phyloP scores from a whole-genome alignment of 2,888 invertebrate species.

The Phyto melanocephala region DNA sequence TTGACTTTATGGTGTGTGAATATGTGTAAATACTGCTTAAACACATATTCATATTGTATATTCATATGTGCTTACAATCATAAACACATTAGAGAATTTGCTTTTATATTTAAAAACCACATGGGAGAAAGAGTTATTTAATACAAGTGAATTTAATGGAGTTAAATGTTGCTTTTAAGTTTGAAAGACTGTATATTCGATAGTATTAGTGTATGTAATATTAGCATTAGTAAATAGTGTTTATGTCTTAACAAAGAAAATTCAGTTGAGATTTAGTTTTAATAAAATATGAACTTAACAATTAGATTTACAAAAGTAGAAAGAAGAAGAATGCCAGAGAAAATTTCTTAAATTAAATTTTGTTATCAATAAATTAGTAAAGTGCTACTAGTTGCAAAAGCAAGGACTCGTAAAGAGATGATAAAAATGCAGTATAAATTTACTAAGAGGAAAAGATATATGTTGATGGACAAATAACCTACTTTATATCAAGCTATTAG shows the following conservation, averaged over 20 bases:
- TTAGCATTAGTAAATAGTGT: constrained; percentile 29
- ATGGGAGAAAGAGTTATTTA: constrained; percentile 23
- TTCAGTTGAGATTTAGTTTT: constrained; percentile 32
- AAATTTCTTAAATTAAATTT: too few species aligned
- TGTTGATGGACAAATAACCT: too few species aligned
- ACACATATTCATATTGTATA: too few species aligned
- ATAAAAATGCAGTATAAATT: too few species aligned
- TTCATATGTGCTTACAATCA: background rate
- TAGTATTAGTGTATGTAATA: background rate
- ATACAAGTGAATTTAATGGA: constrained; percentile 22
- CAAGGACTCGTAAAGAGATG: too few species aligned
- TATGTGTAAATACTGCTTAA: background rate
- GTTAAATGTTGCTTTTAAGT: background rate
- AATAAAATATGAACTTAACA: constrained; percentile 41
- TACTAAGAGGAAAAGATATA: too few species aligned
- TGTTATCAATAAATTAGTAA: too few species aligned
- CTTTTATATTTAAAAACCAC: constrained; percentile 27
- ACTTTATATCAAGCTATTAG: too few species aligned
- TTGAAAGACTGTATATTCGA: background rate
- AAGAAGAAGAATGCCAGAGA: too few species aligned
- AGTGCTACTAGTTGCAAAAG: too few species aligned
- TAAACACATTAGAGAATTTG: constrained; percentile 35
- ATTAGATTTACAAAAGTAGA: background rate
- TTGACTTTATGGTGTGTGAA: constrained; percentile 30
- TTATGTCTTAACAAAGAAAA: constrained; percentile 41